Conservation (phyloP, 2,113 vertebrate genomes). For the Ailurus styani region DNA sequence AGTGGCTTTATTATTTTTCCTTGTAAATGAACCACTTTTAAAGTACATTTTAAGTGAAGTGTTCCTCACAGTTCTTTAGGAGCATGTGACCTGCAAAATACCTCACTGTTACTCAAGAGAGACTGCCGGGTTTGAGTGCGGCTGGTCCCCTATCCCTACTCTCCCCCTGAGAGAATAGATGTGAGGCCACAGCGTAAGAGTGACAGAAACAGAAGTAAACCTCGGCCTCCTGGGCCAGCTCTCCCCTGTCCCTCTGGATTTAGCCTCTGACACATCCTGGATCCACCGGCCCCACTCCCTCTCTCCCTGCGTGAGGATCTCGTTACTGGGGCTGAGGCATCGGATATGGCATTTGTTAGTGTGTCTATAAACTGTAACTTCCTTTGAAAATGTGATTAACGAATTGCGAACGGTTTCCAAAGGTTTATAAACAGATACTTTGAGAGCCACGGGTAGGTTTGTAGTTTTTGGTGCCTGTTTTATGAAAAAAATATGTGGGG, state of each 20-base stretch:
- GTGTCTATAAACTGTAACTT: conserved; percentile 76
- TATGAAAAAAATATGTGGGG: conserved; percentile 69
- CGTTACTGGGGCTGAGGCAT: conserved; percentile 20
- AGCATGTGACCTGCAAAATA: background rate
- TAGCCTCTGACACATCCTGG: background rate
- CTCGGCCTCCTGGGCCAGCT: background rate
- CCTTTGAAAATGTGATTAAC: conserved; percentile 77
- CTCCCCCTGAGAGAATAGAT: background rate
- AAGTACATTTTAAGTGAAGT: background rate
- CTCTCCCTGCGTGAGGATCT: conserved; percentile 36
- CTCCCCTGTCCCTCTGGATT: background rate
- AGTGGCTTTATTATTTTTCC: background rate
- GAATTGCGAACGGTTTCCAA: conserved; percentile 71
- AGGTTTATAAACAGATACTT: conserved; percentile 73
- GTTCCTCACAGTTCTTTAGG: background rate
- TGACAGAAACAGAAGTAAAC: background rate
- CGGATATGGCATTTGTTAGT: conserved; percentile 68
- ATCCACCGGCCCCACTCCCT: background rate
- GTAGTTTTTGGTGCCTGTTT: conserved; percentile 71
- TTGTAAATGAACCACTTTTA: background rate
- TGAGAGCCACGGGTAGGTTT: conserved; percentile 70
- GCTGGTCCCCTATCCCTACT: background rate
- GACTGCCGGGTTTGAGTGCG: background rate
- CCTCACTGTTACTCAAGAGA: background rate
- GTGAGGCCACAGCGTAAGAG: background rate